Base-by-base conservation (phyloP, 2,888 invertebrate genomes). In the Oscheius sp. region DNA sequence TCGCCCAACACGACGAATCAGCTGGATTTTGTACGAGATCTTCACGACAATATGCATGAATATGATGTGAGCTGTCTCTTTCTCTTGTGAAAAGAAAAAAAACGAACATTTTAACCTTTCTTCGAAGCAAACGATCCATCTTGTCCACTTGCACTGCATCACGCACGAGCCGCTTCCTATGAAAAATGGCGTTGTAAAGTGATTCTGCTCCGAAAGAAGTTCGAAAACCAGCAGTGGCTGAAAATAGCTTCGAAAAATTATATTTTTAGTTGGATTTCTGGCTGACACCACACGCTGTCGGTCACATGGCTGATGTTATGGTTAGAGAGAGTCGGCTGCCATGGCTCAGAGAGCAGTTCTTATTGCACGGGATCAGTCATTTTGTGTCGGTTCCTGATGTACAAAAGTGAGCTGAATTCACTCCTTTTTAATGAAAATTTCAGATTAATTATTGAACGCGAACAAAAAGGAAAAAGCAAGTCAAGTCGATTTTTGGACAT, bases 311-410 rank as follows among this genome's bases (percentile, higher is more conserved):
- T 0, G 93, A 93, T 84, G 88, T 93, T 3, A 89, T 93, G 57
- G 91, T 93, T 12, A 91, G 93, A 0, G 92, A 92, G 1, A 90
- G 90, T 71, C 89, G 84, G 2, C 90, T 76, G 20, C 64, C 69
- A 6, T 70, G 91, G 65, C 88, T 91, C 3, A 90, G 90, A 81
- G 89, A 90, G 46, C 90, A 90, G 82, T 88, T 92, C 27, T 65
- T 61, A 6, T 42, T 50, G 10, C 50, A 64, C 1, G 71, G 72
- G 42, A 69, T 75, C 58, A 53, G 58, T n/a, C 71, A 63, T 61
- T 66, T 73, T 39, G 68, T 78, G 37, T 74, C 75, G 17, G 75
- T 76, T 63, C 70, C 73, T 27, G 92, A 93, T 86, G 89, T 93
- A 31, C 92, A 92, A 89, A 69, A 79, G 80, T 84, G 34, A n/a